phyloP scores from a whole-genome alignment of 1,140 invertebrate species.

The Drosophila fuyamai region DNA sequence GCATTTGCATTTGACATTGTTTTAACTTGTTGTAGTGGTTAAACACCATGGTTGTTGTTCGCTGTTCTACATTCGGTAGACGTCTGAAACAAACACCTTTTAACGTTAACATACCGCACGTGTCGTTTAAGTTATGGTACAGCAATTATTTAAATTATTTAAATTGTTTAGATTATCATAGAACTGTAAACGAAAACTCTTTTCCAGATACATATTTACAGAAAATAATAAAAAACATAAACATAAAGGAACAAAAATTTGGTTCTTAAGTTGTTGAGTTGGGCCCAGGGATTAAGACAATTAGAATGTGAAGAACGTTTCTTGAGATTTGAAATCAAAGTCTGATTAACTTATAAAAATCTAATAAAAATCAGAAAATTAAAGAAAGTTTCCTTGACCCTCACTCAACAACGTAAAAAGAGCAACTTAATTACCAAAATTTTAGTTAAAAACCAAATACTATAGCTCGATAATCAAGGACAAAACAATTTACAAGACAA shows the following conservation, averaged over 20 bases:
- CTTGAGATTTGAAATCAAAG: too few species aligned
- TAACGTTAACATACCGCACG: slow-evolving; percentile 64
- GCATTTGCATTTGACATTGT: slow-evolving; percentile 65
- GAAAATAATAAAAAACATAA: slow-evolving; percentile 18
- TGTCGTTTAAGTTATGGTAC: slow-evolving; percentile 52
- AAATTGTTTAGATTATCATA: slow-evolving; percentile 51
- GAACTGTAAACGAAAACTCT: slow-evolving; percentile 55
- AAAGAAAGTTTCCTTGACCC: not conserved
- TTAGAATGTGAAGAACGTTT: too few species aligned
- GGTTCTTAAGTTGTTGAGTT: slow-evolving; percentile 2
- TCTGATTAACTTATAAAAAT: too few species aligned
- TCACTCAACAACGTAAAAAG: slow-evolving; percentile 5
- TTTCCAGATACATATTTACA: slow-evolving; percentile 60
- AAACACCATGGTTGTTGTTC: slow-evolving; percentile 30
- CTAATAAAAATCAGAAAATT: not conserved
- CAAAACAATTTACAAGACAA: slow-evolving; percentile 82
- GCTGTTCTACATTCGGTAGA: slow-evolving; percentile 35
- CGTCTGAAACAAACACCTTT: slow-evolving; percentile 67
- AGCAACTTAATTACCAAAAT: slow-evolving; percentile 8
- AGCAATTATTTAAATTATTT: slow-evolving; percentile 56
- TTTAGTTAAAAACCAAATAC: slow-evolving; percentile 4
- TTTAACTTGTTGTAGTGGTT: slow-evolving; percentile 29
- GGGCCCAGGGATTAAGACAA: not conserved
- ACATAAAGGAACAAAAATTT: not conserved
- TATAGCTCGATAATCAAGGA: slow-evolving; percentile 41